These are phyloP conservation scores for Petromus typicus DNA, from an alignment of 2,113 vertebrate genomes.

Conservation along the genomic window DNA sequence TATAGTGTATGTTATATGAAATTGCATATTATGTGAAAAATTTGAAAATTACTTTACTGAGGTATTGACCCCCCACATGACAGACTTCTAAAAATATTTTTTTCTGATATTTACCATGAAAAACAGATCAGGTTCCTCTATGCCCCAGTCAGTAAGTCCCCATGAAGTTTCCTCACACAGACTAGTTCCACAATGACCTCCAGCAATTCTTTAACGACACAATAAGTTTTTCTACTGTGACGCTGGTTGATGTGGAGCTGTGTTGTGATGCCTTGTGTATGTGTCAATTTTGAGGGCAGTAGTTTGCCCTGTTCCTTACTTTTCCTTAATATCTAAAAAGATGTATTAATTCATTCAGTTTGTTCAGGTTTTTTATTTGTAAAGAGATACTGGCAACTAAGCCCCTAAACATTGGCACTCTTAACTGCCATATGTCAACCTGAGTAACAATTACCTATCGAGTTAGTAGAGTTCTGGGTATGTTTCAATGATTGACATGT, in stretches of 20 bases:
- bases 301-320: not conserved
- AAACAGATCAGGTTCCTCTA: not conserved
- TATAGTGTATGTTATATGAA: not conserved
- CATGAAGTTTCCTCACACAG: not conserved
- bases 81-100: not conserved
- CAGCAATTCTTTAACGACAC: too few relatives aligned
- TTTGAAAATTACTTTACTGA: not conserved
- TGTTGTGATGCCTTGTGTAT: not conserved
- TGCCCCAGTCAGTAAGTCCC: not conserved
- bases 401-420: not conserved
- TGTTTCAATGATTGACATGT: not conserved
- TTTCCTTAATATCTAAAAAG: not conserved
- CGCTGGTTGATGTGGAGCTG: not conserved
- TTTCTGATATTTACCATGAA: not conserved
- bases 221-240: not conserved
- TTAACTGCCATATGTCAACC: not conserved
- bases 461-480: not conserved
- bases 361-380: not conserved
- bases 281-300: not conserved
- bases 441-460: not conserved
- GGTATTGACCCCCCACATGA: not conserved
- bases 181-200: not conserved
- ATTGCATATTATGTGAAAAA: constrained; percentile 18
- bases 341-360: not conserved
- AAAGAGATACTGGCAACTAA: not conserved